Evolutionary conservation across 2,888 invertebrate species (phyloP), one percentile per base, ranked within the genome.

Genomic region (Drosophila paranaensis): DNA sequence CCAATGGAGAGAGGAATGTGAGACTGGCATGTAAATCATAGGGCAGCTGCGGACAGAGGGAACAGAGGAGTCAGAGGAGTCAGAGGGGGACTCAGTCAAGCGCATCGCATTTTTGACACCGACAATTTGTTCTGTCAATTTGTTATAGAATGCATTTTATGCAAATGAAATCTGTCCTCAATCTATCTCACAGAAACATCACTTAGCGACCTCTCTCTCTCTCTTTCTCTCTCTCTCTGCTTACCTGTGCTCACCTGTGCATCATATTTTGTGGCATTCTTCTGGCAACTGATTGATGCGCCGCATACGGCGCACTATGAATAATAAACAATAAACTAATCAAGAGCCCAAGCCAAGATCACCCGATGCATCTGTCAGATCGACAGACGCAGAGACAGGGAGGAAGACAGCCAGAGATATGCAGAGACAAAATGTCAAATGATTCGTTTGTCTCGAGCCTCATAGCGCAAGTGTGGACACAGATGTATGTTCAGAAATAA

Each of bases 271-370:
- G 35, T 46, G 61, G 55, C 55, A 60, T 60, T 54, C 39, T 40
- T 39, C 39, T n/a, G 10, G 8, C 54, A 54, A 46, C 82, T 84
- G 82, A 82, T 84, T 84, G 85, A 82, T 82, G 85, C 73, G 51
- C 80, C 77, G 73, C 73, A 70, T 79, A 75, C 72, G 61, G 54
- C 63, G 75, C 48, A 43, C 74, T 48, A 53, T 73, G 74, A 85
- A 83, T 85, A 85, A 83, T 84, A 86, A 86, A 83, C 83, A 83
- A 83, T 84, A 86, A 86, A 86, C 77, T 84, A 84, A 84, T 84
- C 84, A 84, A 86, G 86, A 60, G 71, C 50, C 60, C 20, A 27
- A 11, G 57, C 48, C 43, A 46, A 54, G 60, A 63, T 55, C 53
- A 45, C 37, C 77, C 72, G 66, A 63, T 55, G 55, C 64, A 68